These are phyloP conservation scores for Lithophane semibrunnea DNA, from an alignment of 2,888 invertebrate species.

Conservation along the genomic window DNA sequence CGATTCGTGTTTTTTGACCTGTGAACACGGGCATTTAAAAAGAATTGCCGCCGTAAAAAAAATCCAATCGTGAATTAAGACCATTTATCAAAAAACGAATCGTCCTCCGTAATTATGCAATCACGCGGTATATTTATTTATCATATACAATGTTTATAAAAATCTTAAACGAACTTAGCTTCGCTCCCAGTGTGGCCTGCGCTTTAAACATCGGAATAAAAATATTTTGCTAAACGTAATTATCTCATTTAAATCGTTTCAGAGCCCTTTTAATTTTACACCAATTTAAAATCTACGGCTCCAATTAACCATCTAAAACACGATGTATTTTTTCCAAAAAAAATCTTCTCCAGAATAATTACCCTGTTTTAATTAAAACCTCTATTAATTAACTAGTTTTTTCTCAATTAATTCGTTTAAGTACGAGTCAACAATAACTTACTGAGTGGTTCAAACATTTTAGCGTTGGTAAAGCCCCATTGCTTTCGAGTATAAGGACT, in stretches of 20 bases:
- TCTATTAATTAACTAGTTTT: slow-evolving; percentile 24
- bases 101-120: too few species aligned
- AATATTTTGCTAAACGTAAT: slow-evolving; percentile 9
- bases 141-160: too few species aligned
- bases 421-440: slow-evolving; percentile 21
- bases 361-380: slow-evolving; percentile 33
- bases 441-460: slow-evolving; percentile 8
- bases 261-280: slow-evolving; percentile 11
- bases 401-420: slow-evolving; percentile 22
- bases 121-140: too few species aligned
- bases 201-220: not conserved
- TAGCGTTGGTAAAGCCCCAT: slow-evolving; percentile 32
- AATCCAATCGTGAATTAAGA: too few species aligned
- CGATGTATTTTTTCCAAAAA: slow-evolving; percentile 30
- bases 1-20: too few species aligned
- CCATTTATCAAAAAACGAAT: too few species aligned
- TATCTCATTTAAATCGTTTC: slow-evolving; percentile 15
- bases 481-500: slow-evolving; percentile 50
- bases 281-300: slow-evolving; percentile 20
- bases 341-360: slow-evolving; percentile 43
- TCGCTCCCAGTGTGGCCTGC: too few species aligned
- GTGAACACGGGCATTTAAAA: too few species aligned
- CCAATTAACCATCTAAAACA: slow-evolving; percentile 14
- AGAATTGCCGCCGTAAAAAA: too few species aligned
- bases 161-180: too few species aligned